phyloP scores from a whole-genome alignment of 2,888 invertebrate genomes.

The Plebejus argus region DNA sequence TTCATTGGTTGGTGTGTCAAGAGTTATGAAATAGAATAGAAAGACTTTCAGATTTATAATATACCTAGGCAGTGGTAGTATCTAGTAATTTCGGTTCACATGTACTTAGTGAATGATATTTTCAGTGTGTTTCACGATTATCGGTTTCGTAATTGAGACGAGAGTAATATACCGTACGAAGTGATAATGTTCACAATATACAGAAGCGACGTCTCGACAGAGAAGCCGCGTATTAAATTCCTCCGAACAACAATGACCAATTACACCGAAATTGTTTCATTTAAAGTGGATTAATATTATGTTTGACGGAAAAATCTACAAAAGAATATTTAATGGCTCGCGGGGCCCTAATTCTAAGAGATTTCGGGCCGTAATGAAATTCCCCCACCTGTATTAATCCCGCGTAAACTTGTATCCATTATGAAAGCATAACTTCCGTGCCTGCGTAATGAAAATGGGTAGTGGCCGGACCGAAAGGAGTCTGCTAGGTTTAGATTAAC shows the following conservation, averaged over 20 bases:
- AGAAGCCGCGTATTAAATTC: slow-evolving; percentile 1
- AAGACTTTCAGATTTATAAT: too few species aligned
- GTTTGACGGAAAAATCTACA: slow-evolving; percentile 26
- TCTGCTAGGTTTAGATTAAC: slow-evolving; percentile 12
- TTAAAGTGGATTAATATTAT: slow-evolving; percentile 17
- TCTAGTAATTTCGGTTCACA: neutral
- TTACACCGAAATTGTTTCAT: slow-evolving; percentile 35
- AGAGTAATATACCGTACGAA: slow-evolving; percentile 14
- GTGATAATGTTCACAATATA: neutral
- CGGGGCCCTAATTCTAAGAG: slow-evolving; percentile 42
- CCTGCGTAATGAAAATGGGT: slow-evolving; percentile 31
- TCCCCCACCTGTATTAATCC: slow-evolving; percentile 45
- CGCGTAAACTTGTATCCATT: slow-evolving; percentile 31
- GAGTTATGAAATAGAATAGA: too few species aligned
- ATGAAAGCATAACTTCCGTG: slow-evolving; percentile 31
- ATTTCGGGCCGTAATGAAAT: slow-evolving; percentile 50
- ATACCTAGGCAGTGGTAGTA: too few species aligned
- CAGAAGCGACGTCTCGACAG: neutral
- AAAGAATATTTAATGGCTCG: slow-evolving; percentile 35
- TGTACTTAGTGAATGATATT: neutral
- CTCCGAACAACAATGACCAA: slow-evolving; percentile 31
- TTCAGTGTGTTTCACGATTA: neutral
- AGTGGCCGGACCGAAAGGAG: slow-evolving; percentile 26
- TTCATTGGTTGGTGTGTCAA: too few species aligned
- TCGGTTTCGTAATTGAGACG: neutral